Base-by-base conservation (phyloP, 2,113 vertebrate genomes). In the Amphiprion ocellaris region DNA sequence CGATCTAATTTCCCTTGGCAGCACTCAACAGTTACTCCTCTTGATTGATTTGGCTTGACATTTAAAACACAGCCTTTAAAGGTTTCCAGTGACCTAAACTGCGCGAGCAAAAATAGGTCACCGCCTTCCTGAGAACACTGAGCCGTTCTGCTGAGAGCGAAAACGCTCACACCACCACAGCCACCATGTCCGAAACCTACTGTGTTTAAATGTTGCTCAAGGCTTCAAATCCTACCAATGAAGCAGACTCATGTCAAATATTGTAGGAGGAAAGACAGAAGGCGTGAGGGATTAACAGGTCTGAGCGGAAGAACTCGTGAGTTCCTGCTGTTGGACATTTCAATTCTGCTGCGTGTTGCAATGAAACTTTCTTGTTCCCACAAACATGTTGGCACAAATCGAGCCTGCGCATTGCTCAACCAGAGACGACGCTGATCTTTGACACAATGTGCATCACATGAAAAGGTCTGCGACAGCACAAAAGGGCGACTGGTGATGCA, bases 191-290 rank as follows among this genome's bases (percentile, higher is more conserved):
- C 62, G 49, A 74, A 69, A 53, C n/a, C 65, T 19, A 10, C 33
- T 64, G 41, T 46, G 44, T 60, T 74, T 70, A 81, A 83, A 86
- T 81, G 70, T 62, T 33, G 60, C 67, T 72, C 54, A n/a, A n/a
- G 84, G 67, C 63, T 79, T 79, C 11, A 84, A 74, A 72, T 73
- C 52, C 47, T 8, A 24, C 61, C 75, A 78, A 81, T 60, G 33
- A 69, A 75, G 74, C 58, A 52, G 77, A 44, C 81, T 69, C 65
- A 49, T 56, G 74, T 81, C 74, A 79, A 23, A 78, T 14, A 37
- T 8, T 37, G 8, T 37, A 49, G 62, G 86, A 44, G 37, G 50
- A 52, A 55, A 71, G 65, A 23, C 59, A 50, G 26, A 3, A 26
- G 3, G 69, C 19, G n/a, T 52, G 54, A 56, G 56, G 73, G 74